Evolutionary conservation across 1,140 invertebrate species (phyloP).

Genomic region (Polypedilum pembai): DNA sequence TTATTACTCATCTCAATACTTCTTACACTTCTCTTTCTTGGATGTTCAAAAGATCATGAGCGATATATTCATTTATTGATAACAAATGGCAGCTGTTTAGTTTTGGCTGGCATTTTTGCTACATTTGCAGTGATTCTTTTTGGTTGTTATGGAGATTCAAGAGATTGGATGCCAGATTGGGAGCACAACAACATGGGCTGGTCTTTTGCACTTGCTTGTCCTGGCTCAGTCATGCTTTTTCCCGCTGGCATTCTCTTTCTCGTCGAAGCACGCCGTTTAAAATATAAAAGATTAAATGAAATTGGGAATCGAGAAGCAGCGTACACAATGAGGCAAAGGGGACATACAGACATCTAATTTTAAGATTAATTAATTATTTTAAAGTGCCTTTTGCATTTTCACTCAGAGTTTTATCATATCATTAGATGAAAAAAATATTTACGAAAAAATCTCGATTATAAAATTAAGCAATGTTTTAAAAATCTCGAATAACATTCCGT

Average conservation of each 20-base stretch:
- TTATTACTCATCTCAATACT: slow-evolving; percentile 64
- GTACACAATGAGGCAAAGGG: slow-evolving; percentile 47
- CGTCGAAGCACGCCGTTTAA: slow-evolving; percentile 69
- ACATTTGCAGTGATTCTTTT: slow-evolving; percentile 59
- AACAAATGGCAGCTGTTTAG: slow-evolving; percentile 61
- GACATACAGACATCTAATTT: slow-evolving; percentile 51
- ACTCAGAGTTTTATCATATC: too few species aligned
- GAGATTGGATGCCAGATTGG: slow-evolving; percentile 95
- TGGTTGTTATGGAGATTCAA: slow-evolving; percentile 77
- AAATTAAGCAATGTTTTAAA: too few species aligned
- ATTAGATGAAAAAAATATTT: too few species aligned
- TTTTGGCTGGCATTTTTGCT: slow-evolving; percentile 62
- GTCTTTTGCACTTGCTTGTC: slow-evolving; percentile 80
- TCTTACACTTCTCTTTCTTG: slow-evolving; percentile 62
- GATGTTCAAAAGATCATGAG: slow-evolving; percentile 68
- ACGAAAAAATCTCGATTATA: too few species aligned
- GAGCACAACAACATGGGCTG: slow-evolving; percentile 93
- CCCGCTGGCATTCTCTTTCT: slow-evolving; percentile 70
- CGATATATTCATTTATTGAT: slow-evolving; percentile 66
- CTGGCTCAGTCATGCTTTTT: slow-evolving; percentile 65
- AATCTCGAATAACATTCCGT: too few species aligned
- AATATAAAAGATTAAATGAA: slow-evolving; percentile 58
- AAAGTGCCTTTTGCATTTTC: neutral
- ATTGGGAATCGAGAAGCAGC: slow-evolving; percentile 54
- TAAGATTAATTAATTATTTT: too few species aligned